A percentile compares a stretch with the other conserved stretches of the same genome.
Conservation (phyloP, 2,113 vertebrate genomes). For the Donacobius atricapilla region DNA sequence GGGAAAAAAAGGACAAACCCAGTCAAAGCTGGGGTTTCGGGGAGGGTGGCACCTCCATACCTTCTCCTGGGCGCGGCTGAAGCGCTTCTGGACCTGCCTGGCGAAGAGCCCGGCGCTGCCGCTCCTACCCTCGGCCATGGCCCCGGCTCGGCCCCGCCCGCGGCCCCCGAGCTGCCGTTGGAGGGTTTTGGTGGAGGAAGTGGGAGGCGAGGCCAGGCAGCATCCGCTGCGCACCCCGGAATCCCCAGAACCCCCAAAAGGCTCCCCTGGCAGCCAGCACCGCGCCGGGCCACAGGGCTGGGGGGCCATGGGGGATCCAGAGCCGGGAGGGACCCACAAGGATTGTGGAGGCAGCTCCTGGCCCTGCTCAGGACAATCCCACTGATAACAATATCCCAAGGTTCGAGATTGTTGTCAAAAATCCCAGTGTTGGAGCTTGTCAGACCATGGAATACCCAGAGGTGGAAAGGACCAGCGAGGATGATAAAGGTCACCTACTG, state of each 20-base stretch:
- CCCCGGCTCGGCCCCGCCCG: background rate
- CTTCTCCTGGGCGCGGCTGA: constrained; percentile 93
- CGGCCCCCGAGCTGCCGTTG: constrained; percentile 18
- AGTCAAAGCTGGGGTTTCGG: background rate
- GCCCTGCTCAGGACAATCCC: too few relatives aligned
- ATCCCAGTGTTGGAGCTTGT: too few relatives aligned
- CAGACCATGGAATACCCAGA: rapidly evolving
- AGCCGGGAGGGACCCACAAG: rapidly evolving
- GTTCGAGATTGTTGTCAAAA: rapidly evolving
- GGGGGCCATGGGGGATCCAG: rapidly evolving
- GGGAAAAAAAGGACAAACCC: too few relatives aligned
- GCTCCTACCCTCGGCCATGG: constrained; percentile 83
- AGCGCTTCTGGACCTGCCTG: constrained; percentile 85
- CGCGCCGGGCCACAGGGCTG: background rate
- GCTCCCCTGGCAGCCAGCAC: rapidly evolving
- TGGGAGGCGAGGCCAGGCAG: constrained; percentile 33
- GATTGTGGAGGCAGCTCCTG: background rate
- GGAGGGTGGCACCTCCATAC: constrained; percentile 46
- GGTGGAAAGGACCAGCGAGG: rapidly evolving
- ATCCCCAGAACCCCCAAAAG: background rate
- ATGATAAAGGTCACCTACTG: background rate
- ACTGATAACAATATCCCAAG: rapidly evolving
- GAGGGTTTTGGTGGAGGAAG: constrained; percentile 54
- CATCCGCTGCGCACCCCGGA: constrained; percentile 31
- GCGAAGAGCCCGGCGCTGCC: constrained; percentile 82